A percentile compares a stretch with the other conserved stretches of the same genome.
Evolutionary conservation across 2,888 invertebrate genomes (phyloP).

Genomic region (Patella depressa): DNA sequence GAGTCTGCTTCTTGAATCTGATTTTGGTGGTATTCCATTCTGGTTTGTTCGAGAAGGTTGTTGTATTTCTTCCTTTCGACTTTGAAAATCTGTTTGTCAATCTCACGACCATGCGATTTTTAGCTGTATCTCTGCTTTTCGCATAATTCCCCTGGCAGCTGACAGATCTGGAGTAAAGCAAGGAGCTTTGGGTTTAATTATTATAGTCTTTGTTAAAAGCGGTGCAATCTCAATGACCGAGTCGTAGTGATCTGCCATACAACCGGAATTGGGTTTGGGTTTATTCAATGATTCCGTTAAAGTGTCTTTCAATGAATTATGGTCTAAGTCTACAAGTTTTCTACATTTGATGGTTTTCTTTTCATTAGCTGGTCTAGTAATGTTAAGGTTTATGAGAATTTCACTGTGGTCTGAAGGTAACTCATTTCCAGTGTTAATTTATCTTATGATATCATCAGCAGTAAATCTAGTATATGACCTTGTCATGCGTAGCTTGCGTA

Average conservation of each 20-base stretch:
- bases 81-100: background rate
- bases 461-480: background rate
- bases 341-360: background rate
- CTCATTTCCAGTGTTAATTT: background rate
- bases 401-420: background rate
- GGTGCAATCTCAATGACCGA: background rate
- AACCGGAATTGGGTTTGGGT: background rate
- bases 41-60: too few species aligned
- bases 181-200: background rate
- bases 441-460: background rate
- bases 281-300: background rate
- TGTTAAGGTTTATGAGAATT: background rate
- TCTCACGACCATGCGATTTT: background rate
- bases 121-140: background rate
- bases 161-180: too few species aligned
- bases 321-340: background rate
- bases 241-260: background rate
- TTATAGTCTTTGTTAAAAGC: background rate
- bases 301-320: background rate
- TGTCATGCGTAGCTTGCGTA: too few species aligned
- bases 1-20: too few species aligned
- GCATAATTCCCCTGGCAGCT: background rate
- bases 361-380: background rate
- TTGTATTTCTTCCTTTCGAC: too few species aligned
- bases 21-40: too few species aligned